phyloP scores from a whole-genome alignment of 2,797 vertebrate genomes.

The Halcyon chelicuti region DNA sequence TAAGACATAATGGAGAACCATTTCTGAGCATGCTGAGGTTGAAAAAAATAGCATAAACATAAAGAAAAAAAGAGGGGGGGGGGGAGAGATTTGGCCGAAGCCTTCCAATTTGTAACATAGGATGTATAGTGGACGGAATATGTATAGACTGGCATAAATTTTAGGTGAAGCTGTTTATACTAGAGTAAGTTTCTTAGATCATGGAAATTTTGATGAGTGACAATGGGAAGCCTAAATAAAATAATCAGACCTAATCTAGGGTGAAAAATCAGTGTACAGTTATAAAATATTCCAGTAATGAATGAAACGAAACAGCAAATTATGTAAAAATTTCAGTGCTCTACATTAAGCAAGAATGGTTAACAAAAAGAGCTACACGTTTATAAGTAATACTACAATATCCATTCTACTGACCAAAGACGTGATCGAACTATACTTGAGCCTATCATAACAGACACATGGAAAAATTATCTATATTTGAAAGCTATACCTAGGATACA shows the following conservation, averaged over 20 bases:
- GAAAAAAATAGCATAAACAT: not conserved
- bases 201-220: not conserved
- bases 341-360: not conserved
- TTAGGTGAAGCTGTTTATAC: not conserved
- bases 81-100: not conserved
- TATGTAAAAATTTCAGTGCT: not conserved
- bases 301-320: not conserved
- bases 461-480: not conserved
- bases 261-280: not conserved
- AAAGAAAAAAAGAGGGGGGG: too few species aligned
- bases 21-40: not conserved
- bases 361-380: not conserved
- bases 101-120: not conserved
- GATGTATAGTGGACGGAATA: not conserved
- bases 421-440: not conserved
- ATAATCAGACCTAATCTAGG: not conserved
- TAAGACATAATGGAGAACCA: not conserved
- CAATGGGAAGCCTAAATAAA: not conserved
- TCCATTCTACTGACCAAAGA: not conserved
- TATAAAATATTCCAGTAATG: not conserved
- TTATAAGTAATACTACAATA: not conserved
- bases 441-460: not conserved
- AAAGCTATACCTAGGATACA: not conserved
- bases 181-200: not conserved
- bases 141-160: not conserved